Evolutionary conservation across 2,113 vertebrate genomes (phyloP).

Genomic region (Eretmochelys imbricata): DNA sequence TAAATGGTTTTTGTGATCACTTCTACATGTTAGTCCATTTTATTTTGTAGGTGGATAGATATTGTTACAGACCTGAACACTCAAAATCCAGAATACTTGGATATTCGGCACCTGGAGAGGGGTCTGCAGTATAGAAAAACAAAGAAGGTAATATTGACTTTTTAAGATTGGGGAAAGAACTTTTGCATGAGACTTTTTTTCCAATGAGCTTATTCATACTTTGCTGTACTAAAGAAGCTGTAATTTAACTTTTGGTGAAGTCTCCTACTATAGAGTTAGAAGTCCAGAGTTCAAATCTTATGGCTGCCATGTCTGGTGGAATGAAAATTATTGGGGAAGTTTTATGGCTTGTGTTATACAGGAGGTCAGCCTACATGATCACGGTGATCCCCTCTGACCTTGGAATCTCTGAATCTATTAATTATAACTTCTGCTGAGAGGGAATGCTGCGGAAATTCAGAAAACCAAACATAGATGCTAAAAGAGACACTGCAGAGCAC

Average conservation of each 20-base stretch:
- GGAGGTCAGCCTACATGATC: neutral
- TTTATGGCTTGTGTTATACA: neutral
- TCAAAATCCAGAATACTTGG: conserved; percentile 96
- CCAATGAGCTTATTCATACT: neutral
- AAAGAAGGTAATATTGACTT: conserved; percentile 88
- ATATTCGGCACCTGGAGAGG: conserved; percentile 96
- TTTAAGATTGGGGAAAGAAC: neutral
- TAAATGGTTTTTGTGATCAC: conserved; percentile 7
- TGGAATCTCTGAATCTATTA: neutral
- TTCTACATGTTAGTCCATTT: neutral
- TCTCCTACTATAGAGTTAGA: neutral
- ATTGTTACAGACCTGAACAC: conserved; percentile 97
- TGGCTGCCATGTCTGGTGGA: neutral
- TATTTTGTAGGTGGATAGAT: conserved; percentile 89
- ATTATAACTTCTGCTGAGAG: neutral
- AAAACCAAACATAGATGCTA: neutral
- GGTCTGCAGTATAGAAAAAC: conserved; percentile 96
- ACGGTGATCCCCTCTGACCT: neutral
- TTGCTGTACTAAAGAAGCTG: neutral
- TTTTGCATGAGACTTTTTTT: neutral
- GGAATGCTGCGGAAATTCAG: neutral
- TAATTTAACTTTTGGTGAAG: neutral
- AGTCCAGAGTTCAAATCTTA: neutral
- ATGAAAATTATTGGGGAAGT: neutral
- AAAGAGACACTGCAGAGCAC: neutral